These are phyloP conservation scores for Harpalus rufipes DNA, from an alignment of 2,888 invertebrate species.

Conservation along the genomic window DNA sequence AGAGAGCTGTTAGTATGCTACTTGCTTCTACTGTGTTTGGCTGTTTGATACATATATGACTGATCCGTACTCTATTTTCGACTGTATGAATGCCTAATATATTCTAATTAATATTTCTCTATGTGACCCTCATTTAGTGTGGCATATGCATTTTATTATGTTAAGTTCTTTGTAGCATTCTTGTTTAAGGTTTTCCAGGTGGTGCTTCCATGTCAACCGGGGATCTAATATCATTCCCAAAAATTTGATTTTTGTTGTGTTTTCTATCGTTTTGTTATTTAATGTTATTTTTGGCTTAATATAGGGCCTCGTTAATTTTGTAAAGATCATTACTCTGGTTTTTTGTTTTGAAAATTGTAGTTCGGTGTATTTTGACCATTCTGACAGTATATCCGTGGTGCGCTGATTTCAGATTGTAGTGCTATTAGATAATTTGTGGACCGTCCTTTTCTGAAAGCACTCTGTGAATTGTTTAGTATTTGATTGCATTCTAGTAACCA, in stretches of 20 bases:
- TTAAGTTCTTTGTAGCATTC: slow-evolving; percentile 36
- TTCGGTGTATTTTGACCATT: not conserved
- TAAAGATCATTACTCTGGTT: slow-evolving; percentile 6
- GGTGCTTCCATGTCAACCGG: slow-evolving; percentile 20
- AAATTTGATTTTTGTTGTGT: slow-evolving; percentile 20
- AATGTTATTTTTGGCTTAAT: not conserved
- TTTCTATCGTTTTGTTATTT: slow-evolving; percentile 15
- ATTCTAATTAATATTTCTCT: slow-evolving; percentile 26
- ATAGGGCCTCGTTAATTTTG: not conserved
- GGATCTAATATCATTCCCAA: slow-evolving; percentile 29
- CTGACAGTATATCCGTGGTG: not conserved
- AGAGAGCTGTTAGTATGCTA: slow-evolving; percentile 12
- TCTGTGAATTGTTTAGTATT: not conserved
- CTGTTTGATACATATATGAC: slow-evolving; percentile 33
- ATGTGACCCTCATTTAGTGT: slow-evolving; percentile 44
- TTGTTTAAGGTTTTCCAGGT: slow-evolving; percentile 22
- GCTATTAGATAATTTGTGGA: slow-evolving; percentile 14
- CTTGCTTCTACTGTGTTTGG: slow-evolving; percentile 13
- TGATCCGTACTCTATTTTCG: slow-evolving; percentile 55
- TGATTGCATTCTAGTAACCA: slow-evolving; percentile 22
- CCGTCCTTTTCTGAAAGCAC: slow-evolving; percentile 36
- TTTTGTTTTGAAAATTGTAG: slow-evolving; percentile 17
- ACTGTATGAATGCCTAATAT: slow-evolving; percentile 25
- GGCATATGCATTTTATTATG: slow-evolving; percentile 15
- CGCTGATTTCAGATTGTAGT: not conserved